phyloP scores from a whole-genome alignment of 1,140 invertebrate genomes.

The Lordiphosa clarofinis region DNA sequence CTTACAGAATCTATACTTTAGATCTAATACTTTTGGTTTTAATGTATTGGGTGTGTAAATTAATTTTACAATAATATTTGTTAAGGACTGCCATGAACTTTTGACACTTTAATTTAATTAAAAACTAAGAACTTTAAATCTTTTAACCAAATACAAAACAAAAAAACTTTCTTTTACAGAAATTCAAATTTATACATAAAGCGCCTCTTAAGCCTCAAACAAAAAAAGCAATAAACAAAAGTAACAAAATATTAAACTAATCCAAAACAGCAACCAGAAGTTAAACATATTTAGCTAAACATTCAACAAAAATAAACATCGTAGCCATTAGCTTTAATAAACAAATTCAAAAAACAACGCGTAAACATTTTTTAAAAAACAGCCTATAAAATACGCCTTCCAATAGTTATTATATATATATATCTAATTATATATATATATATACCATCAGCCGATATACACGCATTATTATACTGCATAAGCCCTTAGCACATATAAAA shows the following conservation, averaged over 20 bases:
- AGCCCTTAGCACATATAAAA: constrained; percentile 13
- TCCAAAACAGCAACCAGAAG: constrained; percentile 23
- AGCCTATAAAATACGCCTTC: constrained; percentile 69
- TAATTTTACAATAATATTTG: no score
- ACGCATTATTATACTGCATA: constrained; percentile 32
- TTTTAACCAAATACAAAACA: background rate
- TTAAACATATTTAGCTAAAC: constrained; percentile 31
- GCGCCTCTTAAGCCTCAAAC: constrained; percentile 41
- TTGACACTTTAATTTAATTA: background rate
- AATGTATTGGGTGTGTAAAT: no score
- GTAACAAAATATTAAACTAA: constrained; percentile 15
- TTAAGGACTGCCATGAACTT: no score
- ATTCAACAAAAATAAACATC: constrained; percentile 17
- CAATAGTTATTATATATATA: constrained; percentile 70
- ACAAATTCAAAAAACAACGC: constrained; percentile 7
- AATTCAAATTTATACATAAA: constrained; percentile 30
- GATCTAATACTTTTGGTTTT: no score
- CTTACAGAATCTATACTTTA: no score
- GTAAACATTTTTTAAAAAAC: constrained; percentile 40
- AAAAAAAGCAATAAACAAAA: constrained; percentile 57
- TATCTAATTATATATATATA: constrained; percentile 35
- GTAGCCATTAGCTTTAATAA: constrained; percentile 64
- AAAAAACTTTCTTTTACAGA: constrained; percentile 40
- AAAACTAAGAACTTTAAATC: no score
- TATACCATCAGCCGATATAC: constrained; percentile 38